Evolutionary conservation across 2,888 invertebrate species (phyloP).

Genomic region (Tanytarsus gracilentus): DNA sequence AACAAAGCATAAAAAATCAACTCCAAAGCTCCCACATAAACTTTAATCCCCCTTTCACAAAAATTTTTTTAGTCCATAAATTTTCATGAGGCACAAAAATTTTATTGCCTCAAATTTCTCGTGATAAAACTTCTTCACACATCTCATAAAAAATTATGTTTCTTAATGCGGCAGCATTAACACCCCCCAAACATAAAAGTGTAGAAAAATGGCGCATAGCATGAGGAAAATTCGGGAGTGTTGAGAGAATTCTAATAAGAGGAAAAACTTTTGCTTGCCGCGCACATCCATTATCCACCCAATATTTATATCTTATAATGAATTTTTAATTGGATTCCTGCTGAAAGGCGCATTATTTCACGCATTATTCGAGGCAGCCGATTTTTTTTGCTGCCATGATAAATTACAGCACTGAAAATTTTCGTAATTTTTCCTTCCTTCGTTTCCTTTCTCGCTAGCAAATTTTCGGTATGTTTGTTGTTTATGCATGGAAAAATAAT

Average conservation of each 20-base stretch:
- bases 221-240: too few relatives aligned
- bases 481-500: constrained; percentile 25
- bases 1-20: too few relatives aligned
- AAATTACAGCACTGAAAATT: constrained; percentile 25
- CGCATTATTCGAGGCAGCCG: constrained; percentile 18
- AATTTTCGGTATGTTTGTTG: not conserved
- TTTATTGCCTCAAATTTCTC: too few relatives aligned
- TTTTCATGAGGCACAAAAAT: too few relatives aligned
- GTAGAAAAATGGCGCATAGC: not conserved
- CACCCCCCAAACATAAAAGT: not conserved
- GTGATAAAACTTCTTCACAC: too few relatives aligned
- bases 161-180: too few relatives aligned
- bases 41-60: too few relatives aligned
- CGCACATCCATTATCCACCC: constrained; percentile 22
- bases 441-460: not conserved
- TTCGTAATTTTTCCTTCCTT: constrained; percentile 29
- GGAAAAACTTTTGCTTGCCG: constrained; percentile 18
- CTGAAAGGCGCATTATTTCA: constrained; percentile 29
- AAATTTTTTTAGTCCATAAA: too few relatives aligned
- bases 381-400: constrained; percentile 18
- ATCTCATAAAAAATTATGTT: not conserved
- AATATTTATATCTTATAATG: constrained; percentile 28
- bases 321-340: constrained; percentile 29
- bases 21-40: too few relatives aligned
- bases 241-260: not conserved